Evolutionary conservation across 2,888 invertebrate species (phyloP), one percentile per base, ranked within the genome.

Genomic region (Neelides folsomi): DNA sequence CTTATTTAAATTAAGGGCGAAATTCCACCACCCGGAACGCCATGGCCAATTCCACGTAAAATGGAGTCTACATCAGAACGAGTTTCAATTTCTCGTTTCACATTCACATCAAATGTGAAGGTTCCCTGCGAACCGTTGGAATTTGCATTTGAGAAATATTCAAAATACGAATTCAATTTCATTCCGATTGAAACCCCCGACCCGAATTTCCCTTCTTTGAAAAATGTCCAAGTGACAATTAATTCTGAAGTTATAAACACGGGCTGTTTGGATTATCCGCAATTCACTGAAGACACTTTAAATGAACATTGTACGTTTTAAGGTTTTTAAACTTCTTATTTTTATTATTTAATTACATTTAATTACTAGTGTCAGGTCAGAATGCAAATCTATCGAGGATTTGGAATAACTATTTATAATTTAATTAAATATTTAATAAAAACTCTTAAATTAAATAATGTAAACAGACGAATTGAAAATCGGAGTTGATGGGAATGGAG

Each of bases 11-110:
- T 27, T 7, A n/a, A 59, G 59, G 55, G 55, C 5, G 48, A 47
- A 47, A 19, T 35, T 10, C 57, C 55, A 55, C 54, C 55, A 3
- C 51, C 51, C 18, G 59, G 57, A 15, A 57, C 53, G 10, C 55
- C 57, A 4, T 59, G 59, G 59, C 59, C 59, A 1, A n/a, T 59
- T 13, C 59, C 59, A 8, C 51, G 54, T 19, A 55, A 49, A 47
- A 51, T 40, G 1, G 46, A 48, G 12, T 49, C 51, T 0, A 39
- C 49, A 9, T 36, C 55, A 12, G 47, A 56, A 3, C 54, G 55
- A 1, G 54, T 59, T 37, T 53, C 57, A 15, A 44, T 51, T 15
- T 47, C 48, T 3, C 12, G 35, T 1, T 59, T 59, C 37, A 44
- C 20, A 19, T 55, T 56, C 15, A 20, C 50, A 6, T 48, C 44